Percentiles rank a stretch among this genome's conserved stretches.
Conservation (phyloP, 2,113 vertebrate genomes). For the Erythrocercus mccallii region DNA sequence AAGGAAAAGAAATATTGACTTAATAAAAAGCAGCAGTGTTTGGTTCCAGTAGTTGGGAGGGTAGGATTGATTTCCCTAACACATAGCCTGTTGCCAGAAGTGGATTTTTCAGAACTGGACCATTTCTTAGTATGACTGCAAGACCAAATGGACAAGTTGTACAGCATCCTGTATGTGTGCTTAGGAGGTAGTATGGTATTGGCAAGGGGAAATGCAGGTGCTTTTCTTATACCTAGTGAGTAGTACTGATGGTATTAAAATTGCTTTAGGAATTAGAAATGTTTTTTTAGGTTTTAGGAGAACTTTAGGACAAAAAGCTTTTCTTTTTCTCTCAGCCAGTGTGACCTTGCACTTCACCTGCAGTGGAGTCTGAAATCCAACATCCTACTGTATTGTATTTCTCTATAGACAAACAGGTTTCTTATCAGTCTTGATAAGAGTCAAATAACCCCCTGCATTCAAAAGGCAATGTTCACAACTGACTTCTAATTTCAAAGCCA, state of each 20-base stretch:
- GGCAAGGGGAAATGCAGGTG: neutral
- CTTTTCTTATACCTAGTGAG: neutral
- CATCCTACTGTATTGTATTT: neutral
- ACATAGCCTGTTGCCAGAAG: neutral
- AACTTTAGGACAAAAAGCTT: neutral
- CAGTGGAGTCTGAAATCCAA: neutral
- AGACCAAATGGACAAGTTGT: neutral
- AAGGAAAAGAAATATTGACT: neutral
- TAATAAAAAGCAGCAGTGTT: neutral
- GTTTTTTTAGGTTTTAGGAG: neutral
- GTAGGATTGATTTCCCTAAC: neutral
- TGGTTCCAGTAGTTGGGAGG: neutral
- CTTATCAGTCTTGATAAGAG: conserved; percentile 2
- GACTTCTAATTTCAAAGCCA: conserved; percentile 7
- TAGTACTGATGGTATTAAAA: neutral
- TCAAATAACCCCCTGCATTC: neutral
- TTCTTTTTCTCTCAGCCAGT: neutral
- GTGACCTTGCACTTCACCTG: neutral
- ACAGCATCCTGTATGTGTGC: neutral
- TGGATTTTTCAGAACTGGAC: neutral
- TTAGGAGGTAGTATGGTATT: neutral
- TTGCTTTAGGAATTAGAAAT: neutral
- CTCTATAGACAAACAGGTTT: neutral
- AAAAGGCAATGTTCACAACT: neutral
- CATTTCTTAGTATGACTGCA: neutral